Evolutionary conservation across 2,888 invertebrate genomes (phyloP), one percentile per base, ranked within the genome.

Genomic region (Ferdinandea cuprea): DNA sequence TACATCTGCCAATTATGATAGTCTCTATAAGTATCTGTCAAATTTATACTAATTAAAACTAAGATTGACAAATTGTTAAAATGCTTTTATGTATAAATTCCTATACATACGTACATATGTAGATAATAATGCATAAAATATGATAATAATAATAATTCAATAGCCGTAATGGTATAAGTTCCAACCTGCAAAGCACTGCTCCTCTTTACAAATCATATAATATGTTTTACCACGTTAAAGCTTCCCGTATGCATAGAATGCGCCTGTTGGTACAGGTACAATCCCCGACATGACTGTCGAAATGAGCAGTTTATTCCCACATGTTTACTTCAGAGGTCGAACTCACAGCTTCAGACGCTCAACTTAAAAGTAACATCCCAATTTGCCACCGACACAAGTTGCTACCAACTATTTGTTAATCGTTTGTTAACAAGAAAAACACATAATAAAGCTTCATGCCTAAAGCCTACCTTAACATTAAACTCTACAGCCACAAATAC

Each of bases 401-500:
- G 71, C 81, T 54, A 54, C 46, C 71, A 71, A 50, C 40, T 76
- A 32, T 76, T 50, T 66, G 65, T 42, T 46, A 76, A 66, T 72
- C 61, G 59, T 50, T 58, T 73, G 52, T 72, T 78, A 78, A 73
- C 58, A 73, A 63, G 68, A 73, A 68, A 56, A 56, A 1, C 30
- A 37, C 19, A 19, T 32, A 48, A 42, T 61, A 56, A 81, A 83
- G 72, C 83, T 83, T 48, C n/a, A 50, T 68, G 46, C 30, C 61
- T 13, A 42, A 73, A 85, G 87, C 88, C 90, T 89, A 89, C 89
- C 90, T 89, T 89, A 89, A 89, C 89, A 89, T 89, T 89, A 88
- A 88, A 88, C 87, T 88, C 87, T 86, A 87, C 52, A 85, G 85
- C 74, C 85, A 71, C 74, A 48, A 46, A 17, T 8, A 52, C 25